Evolutionary conservation across 2,797 vertebrate genomes (phyloP), one percentile per base, ranked within the genome.

Genomic region (Enteromius unitaeniatus): DNA sequence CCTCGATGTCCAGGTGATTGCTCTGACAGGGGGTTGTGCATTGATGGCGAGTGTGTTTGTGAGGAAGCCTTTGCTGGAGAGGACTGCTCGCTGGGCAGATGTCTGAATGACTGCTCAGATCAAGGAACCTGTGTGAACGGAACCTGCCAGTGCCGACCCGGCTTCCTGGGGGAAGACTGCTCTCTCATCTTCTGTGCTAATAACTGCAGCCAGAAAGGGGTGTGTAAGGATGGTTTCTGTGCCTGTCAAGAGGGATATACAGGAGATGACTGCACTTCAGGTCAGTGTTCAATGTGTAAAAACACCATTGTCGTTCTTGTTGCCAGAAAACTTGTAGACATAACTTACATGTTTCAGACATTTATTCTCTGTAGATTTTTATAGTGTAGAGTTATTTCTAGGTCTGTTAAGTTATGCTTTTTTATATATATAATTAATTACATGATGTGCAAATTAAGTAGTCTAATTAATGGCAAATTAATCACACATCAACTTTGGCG

Each of bases 21-120:
- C 86, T 97, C 96, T 1, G 95, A 96, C 68, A 96, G 93, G 0
- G 98, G 98, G 6, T 91, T 98, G 84, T 99, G 98, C 6, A 95
- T 99, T 79, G 97, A 98, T 0, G 97, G 97, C 0, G 96, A 98
- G 89, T 99, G 98, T 1, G 89, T 98, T 86, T 99, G 98, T 4
- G 97, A 99, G 82, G 98, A 98, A 86, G 94, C 96, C 11, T 99
- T 96, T 91, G 84, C 94, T 0, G 98, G 98, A 0, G 95, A 97
- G 10, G 97, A 97, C 86, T 99, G 98, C 91, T 94, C 95, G 13
- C 91, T 96, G 45, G 94, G 96, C 28, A 91, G 96, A 62, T 99
- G 98, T 82, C 97, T 97, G 3, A 96, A 91, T 2, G 97, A 98
- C 94, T 99, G 98, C 91, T 98, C 96, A 0, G 96, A 97, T 86